Base-by-base conservation (phyloP, 2,888 invertebrate genomes). In the Xanthostigma xanthostigma region DNA sequence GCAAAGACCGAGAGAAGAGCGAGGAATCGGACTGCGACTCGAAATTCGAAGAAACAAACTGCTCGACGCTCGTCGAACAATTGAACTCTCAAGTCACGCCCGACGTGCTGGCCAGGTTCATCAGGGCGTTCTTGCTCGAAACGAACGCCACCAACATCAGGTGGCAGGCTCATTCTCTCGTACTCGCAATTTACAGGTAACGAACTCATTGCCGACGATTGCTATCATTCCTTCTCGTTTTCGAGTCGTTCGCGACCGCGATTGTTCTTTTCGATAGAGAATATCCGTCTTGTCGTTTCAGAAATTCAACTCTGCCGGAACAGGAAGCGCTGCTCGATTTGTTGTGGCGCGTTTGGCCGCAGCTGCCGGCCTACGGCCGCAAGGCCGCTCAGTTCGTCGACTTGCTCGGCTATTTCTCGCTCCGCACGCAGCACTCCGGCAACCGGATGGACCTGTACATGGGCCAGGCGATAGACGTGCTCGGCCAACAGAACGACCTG, bases 371-470 rank as follows among this genome's bases (percentile, higher is more conserved):
- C 49, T 93, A 91, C 63, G 97, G 97, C 0, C 78, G 90, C 2
- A 89, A 95, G 65, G 94, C 95, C 0, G 87, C 92, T 0, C 96
- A 97, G 66, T 96, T 96, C 68, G 94, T 96, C 0, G 97, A 98
- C 65, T 74, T 98, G 0, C 76, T 97, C 8, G 95, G 96, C 0
- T 96, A 91, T 66, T 90, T 96, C 62, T 90, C 94, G 0, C 73
- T 97, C 17, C 90, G 90, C 64, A 90, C 82, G 0, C 78, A 81
- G 2, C 77, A 81, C 51, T 76, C 78, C 48, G 74, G 76, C 4
- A 76, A 78, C 37, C 81, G 86, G 70, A 74, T 77, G 56, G 69
- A 73, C 27, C 81, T 83, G 53, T 91, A 89, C 64, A 83, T 92
- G 50, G 84, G 89, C 58, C 85, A 86, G 56, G 92, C 93, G 0